Evolutionary conservation across 2,888 invertebrate species (phyloP).

Genomic region (Spisula solida): DNA sequence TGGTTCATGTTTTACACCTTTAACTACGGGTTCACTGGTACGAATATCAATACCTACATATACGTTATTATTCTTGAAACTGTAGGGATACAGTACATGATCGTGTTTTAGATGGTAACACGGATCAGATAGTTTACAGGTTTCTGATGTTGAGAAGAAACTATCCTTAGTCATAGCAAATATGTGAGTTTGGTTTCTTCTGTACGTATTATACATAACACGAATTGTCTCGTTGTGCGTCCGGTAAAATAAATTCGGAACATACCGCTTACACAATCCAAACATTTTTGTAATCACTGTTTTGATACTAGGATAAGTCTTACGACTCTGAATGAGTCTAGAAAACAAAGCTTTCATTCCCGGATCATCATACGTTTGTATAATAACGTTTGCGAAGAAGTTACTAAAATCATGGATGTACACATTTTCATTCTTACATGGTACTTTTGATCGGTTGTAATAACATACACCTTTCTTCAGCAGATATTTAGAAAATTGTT

Average conservation of each 20-base stretch:
- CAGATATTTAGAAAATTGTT: not conserved
- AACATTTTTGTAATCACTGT: slow-evolving; percentile 11
- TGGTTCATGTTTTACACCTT: slow-evolving; percentile 5
- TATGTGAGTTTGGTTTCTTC: not conserved
- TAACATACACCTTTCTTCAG: not conserved
- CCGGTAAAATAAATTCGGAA: not conserved
- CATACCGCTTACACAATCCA: slow-evolving; percentile 4
- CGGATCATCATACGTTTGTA: not conserved
- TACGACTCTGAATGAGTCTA: not conserved
- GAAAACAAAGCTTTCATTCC: not conserved
- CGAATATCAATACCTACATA: slow-evolving; percentile 28
- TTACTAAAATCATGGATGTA: slow-evolving; percentile 27
- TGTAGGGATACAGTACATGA: not conserved
- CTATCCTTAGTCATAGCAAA: slow-evolving; percentile 31
- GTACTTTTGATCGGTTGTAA: not conserved
- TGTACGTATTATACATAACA: slow-evolving; percentile 29
- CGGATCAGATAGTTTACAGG: not conserved
- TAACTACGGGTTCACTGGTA: not conserved
- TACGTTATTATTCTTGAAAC: slow-evolving; percentile 32
- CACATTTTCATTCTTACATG: not conserved
- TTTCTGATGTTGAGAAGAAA: not conserved
- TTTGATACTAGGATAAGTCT: not conserved
- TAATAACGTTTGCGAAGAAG: not conserved
- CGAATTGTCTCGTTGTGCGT: slow-evolving; percentile 18
- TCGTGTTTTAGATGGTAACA: not conserved